Evolutionary conservation across 2,797 vertebrate species (phyloP), one percentile per base, ranked within the genome.

Genomic region (Enteromius treurensis): DNA sequence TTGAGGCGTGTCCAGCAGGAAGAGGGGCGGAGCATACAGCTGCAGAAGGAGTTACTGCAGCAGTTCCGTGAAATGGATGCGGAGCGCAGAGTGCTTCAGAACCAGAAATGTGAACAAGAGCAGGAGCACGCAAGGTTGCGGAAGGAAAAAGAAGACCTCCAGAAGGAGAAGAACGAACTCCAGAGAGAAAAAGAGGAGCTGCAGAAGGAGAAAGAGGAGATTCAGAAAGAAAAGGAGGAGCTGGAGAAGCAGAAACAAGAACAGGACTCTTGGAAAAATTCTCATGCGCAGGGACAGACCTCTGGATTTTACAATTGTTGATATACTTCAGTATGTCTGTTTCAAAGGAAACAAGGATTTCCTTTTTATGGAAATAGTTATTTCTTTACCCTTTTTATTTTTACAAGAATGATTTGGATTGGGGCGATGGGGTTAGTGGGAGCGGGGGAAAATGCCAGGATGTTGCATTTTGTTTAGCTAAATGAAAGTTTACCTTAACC

Each of bases 41-140:
- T 92, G 65, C 94, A 94, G 90, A 90, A 91, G 82, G 91, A 93
- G 84, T 90, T 95, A 42, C 87, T 94, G 0, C 91, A 94, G 83
- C 87, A 92, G 83, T 89, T 90, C 85, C 89, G 90, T 83, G 92
- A 93, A 82, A 86, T 90, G 1, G 89, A 93, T 53, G 89, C 89
- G 42, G 94, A 95, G 75, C 88, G 85, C 65, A 82, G 92, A 81
- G 82, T 85, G 9, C 92, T 94, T 0, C 90, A 93, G 85, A 87
- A 85, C 26, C 84, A 94, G 86, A 91, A 92, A 86, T 90, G 85
- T 76, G 86, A 89, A 53, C 94, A 94, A 86, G 88, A 93, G 86
- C 91, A 93, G 37, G 94, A 94, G 84, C 89, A 92, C 19, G 69
- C 86, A 69, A 84, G 89, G 70, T 88, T 94, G 67, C 87, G 74